Evolutionary conservation across 2,888 invertebrate species (phyloP).

Genomic region (Gnatocerus cornutus): DNA sequence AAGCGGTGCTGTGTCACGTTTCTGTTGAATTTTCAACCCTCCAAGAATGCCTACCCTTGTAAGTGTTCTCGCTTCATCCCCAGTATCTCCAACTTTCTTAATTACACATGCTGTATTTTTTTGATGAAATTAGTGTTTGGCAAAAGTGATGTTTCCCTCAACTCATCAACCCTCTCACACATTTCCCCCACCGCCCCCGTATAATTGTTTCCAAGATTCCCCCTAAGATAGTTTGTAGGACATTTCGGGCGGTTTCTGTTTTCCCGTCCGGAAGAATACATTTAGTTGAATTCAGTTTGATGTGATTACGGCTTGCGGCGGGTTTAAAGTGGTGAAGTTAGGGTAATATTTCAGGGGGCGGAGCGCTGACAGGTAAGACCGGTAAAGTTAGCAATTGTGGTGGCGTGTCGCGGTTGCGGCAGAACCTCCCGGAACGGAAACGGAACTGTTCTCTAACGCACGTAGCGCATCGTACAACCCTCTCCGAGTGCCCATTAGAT

Average conservation of each 20-base stretch:
- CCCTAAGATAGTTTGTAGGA: constrained; percentile 29
- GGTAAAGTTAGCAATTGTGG: constrained; percentile 52
- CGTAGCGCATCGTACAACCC: constrained; percentile 35
- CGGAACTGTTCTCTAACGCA: constrained; percentile 46
- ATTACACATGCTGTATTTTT: no score
- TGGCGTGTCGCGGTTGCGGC: constrained; percentile 42
- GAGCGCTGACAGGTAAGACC: constrained; percentile 49
- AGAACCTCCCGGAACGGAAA: constrained; percentile 42
- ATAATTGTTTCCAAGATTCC: constrained; percentile 14
- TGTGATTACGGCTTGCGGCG: constrained; percentile 42
- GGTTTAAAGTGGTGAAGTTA: constrained; percentile 40
- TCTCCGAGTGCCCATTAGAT: constrained; percentile 44
- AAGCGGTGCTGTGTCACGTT: no score
- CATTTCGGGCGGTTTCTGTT: constrained; percentile 28
- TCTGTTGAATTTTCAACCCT: no score
- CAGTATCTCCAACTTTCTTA: no score
- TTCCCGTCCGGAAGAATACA: constrained; percentile 44
- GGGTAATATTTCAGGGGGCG: constrained; percentile 44
- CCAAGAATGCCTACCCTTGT: no score
- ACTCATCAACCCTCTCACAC: no score
- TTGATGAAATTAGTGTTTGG: no score
- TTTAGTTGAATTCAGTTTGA: constrained; percentile 47
- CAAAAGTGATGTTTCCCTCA: no score
- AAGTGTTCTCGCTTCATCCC: no score
- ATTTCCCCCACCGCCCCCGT: no score